These are phyloP conservation scores for Myrmophylax atrothorax DNA, from an alignment of 2,113 vertebrate species.

Conservation along the genomic window DNA sequence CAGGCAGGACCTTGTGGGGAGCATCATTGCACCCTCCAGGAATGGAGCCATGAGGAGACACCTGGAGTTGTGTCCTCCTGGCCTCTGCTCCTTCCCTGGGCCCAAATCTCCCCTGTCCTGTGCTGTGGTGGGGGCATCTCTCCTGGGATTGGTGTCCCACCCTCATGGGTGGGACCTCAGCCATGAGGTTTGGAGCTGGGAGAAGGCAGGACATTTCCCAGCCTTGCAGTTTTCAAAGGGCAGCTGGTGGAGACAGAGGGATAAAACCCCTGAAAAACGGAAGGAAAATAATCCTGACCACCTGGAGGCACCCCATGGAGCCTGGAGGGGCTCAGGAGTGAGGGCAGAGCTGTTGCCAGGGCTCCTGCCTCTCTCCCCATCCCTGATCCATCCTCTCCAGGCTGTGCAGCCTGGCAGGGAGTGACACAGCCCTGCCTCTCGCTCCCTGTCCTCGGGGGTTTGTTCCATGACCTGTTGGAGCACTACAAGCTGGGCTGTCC, in stretches of 20 bases:
- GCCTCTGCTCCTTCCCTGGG: not conserved
- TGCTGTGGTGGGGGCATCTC: not conserved
- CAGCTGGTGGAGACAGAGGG: not conserved
- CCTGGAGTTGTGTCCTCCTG: not conserved
- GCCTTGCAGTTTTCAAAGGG: not conserved
- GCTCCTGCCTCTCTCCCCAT: not conserved
- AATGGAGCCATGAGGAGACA: not conserved
- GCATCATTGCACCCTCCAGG: rapidly evolving
- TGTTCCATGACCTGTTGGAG: not conserved
- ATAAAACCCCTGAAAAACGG: not conserved
- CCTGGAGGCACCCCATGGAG: not conserved
- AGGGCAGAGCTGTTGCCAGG: not conserved
- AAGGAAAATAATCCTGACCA: not conserved
- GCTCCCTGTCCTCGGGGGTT: not conserved
- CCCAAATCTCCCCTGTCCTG: not conserved
- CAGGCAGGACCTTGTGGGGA: not conserved
- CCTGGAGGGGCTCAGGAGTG: not conserved
- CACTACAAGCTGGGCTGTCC: not conserved
- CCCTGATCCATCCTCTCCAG: not conserved
- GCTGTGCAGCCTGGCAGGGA: not conserved
- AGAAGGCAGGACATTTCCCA: not conserved
- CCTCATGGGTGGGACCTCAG: not conserved
- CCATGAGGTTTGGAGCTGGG: not conserved
- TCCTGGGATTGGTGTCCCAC: not conserved
- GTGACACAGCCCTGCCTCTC: not conserved